Base-by-base conservation (phyloP, 1,140 invertebrate genomes). In the Macrocentrus cingulum region DNA sequence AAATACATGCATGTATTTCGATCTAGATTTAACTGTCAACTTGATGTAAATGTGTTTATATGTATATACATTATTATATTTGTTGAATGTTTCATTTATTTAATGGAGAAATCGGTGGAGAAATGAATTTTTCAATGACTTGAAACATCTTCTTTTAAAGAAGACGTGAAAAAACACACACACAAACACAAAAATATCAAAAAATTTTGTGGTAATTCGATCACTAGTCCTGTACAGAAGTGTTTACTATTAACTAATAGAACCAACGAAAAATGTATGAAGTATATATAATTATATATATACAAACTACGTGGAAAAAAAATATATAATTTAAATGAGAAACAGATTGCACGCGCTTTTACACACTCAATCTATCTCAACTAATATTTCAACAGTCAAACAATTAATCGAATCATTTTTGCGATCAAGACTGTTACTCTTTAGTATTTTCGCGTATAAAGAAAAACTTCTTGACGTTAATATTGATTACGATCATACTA, bases 31-130 rank as follows among this genome's bases (percentile, higher is more conserved):
- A n/a, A n/a, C n/a, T n/a, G n/a, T n/a, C n/a, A 48, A 56, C 66
- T 72, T 66, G 51, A 75, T 76, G 71, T 71, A 76, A 69, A 77
- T 75, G 70, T 79, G 76, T 79, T 76, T 70, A 79, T 77, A 79
- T 75, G 70, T 78, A 77, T 71, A 77, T 76, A 77, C 68, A 72
- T 74, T 71, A 71, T 69, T 65, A 71, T 75, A 70, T 72, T 67
- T 74, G 67, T 75, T 75, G 69, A 49, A 56, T 52, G 60, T 62
- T 60, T 59, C 19, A 25, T 51, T 60, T 55, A 49, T 60, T 60
- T 60, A 44, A 39, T 41, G 13, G 8, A 11, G 15, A 5, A 22
- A 37, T 39, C 32, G 25, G 19, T 2, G 48, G 18, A 4, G 36
- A 34, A 50, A 1, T 11, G 32, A 32, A 32, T n/a, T 34, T 49